phyloP scores from a whole-genome alignment of 2,888 invertebrate genomes.

The Sinelater perroti region DNA sequence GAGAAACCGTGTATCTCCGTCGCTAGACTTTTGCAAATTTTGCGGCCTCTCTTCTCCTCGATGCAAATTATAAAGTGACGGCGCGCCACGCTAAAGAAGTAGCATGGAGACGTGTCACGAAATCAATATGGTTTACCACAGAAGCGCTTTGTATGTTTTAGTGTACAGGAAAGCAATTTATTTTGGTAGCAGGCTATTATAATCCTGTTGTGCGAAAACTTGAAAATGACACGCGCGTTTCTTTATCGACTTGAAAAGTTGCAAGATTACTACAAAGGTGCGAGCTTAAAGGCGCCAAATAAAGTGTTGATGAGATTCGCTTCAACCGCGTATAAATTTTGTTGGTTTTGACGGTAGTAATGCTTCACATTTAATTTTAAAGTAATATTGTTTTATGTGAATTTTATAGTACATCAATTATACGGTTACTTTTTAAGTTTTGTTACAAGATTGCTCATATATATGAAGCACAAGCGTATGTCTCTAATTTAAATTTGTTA shows the following conservation, averaged over 20 bases:
- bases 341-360: no score
- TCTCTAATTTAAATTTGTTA: no score
- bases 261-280: no score
- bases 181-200: constrained; percentile 4
- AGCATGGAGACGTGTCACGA: constrained; percentile 8
- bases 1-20: constrained; percentile 20
- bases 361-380: no score
- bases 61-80: constrained; percentile 17
- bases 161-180: constrained; percentile 1
- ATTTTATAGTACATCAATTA: no score
- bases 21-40: constrained; percentile 24
- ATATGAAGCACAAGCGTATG: no score
- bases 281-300: no score
- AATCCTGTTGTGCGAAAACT: neutral
- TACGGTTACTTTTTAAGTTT: no score
- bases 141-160: constrained; percentile 7
- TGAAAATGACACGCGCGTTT: neutral
- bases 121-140: constrained; percentile 10
- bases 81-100: constrained; percentile 1
- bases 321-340: no score
- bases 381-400: no score
- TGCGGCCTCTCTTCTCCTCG: constrained; percentile 4
- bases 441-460: no score
- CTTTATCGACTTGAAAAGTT: neutral
- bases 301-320: no score